Conservation (phyloP, 2,113 vertebrate species). For the Panthera tigris region DNA sequence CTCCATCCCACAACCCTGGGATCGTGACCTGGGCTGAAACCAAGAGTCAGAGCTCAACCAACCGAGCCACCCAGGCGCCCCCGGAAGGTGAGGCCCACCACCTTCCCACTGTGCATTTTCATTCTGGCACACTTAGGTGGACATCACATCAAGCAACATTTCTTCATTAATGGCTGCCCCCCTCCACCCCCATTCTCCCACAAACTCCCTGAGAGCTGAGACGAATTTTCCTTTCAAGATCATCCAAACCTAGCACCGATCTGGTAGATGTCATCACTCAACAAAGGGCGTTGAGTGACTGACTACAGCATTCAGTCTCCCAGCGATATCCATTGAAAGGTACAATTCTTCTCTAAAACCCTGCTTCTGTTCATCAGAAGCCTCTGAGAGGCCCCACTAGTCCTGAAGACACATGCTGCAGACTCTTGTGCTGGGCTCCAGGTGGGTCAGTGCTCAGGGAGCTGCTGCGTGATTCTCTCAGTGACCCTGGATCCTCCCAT, state of each 20-base stretch:
- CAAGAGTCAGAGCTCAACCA: too few species aligned
- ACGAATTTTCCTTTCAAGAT: background rate
- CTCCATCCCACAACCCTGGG: too few species aligned
- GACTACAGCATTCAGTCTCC: background rate
- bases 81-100: too few species aligned
- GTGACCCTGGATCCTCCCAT: background rate
- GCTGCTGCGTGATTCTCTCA: background rate
- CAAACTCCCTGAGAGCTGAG: background rate
- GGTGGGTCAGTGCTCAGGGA: fast-evolving
- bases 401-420: too few species aligned
- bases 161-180: background rate
- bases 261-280: background rate
- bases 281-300: background rate
- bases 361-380: background rate
- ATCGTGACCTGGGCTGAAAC: too few species aligned
- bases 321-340: fast-evolving
- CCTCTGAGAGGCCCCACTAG: background rate
- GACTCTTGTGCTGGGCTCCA: background rate
- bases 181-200: background rate
- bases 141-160: background rate
- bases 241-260: background rate
- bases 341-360: background rate
- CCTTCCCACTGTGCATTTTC: background rate
- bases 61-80: too few species aligned
- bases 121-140: background rate